Evolutionary conservation across 2,113 vertebrate species (phyloP), one percentile per base, ranked within the genome.

Genomic region (Syngnathus typhle): DNA sequence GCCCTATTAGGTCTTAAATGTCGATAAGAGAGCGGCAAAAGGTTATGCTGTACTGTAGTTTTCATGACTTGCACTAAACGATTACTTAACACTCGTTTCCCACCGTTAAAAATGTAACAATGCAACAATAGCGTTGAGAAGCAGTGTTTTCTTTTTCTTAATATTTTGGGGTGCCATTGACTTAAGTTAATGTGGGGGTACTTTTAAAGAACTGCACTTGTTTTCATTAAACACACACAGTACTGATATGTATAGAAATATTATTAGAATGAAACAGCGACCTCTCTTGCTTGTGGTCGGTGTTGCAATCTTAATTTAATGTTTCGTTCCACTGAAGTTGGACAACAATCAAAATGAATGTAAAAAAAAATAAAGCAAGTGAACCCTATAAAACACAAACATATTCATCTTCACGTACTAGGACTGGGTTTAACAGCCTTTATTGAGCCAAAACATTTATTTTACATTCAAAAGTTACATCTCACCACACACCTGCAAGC

Each of bases 21-120:
- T 32, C 78, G 85, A 86, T 87, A 89, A 77, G 59, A 68, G 79
- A 81, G 79, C 76, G 73, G 60, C 3, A 7, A 38, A 62, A 73
- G 56, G n/a, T 69, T 77, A 72, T 13, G 73, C 21, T 19, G 52
- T 12, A 54, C 9, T 54, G 5, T 12, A 36, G 70, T 72, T 71
- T 78, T 63, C 70, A 79, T 78, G 43, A 67, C 13, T 15, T 21
- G n/a, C 60, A 64, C 1, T 16, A 54, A 63, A 36, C 27, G 36
- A 60, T 72, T 55, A 56, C 59, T 52, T 54, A 38, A 70, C 59
- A 59, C 0, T 44, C 10, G 44, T 19, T 60, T 11, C 67, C 36
- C 43, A 64, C 7, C 7, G 21, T 9, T 58, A 64, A 47, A 64
- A 70, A 52, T 19, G 8, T 1, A 39, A 13, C 6, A 32, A 44